phyloP scores from a whole-genome alignment of 2,888 invertebrate genomes.

The Gari tellinella region DNA sequence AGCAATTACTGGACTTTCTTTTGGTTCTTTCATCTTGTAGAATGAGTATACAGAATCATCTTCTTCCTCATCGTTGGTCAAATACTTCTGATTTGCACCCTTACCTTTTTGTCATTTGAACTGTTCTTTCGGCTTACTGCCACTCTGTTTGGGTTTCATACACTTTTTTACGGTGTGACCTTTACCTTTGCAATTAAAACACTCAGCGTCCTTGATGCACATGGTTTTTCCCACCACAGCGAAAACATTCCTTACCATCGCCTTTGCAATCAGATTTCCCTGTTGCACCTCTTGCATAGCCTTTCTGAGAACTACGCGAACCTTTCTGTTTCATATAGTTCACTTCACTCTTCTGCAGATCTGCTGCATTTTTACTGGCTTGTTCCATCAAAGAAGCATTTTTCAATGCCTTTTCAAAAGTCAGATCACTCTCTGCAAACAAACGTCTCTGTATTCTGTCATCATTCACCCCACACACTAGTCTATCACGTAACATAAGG shows the following conservation, averaged over 20 bases:
- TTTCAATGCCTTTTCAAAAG: constrained; percentile 40
- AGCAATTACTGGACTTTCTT: constrained; percentile 2
- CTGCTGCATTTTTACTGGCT: constrained; percentile 12
- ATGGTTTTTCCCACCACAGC: constrained; percentile 13
- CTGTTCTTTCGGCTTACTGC: background rate
- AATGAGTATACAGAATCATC: background rate
- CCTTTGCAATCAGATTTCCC: background rate
- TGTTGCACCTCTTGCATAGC: too few relatives aligned
- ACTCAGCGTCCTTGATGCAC: constrained; percentile 5
- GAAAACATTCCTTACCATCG: constrained; percentile 1
- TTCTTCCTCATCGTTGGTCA: background rate
- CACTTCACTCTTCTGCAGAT: background rate
- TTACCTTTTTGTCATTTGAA: background rate
- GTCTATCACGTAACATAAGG: constrained; percentile 37
- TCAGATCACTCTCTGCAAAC: constrained; percentile 27
- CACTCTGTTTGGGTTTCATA: background rate
- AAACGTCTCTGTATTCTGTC: constrained; percentile 44
- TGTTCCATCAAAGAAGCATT: constrained; percentile 35
- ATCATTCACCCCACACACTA: constrained; percentile 44
- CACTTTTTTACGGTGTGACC: constrained; percentile 9
- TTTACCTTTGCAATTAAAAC: constrained; percentile 9
- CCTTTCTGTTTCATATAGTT: background rate
- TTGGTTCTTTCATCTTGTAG: background rate
- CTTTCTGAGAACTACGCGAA: background rate
- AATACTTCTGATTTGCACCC: constrained; percentile 4